Conservation (phyloP, 1,140 invertebrate species). For the Macrobrachium nipponense region DNA sequence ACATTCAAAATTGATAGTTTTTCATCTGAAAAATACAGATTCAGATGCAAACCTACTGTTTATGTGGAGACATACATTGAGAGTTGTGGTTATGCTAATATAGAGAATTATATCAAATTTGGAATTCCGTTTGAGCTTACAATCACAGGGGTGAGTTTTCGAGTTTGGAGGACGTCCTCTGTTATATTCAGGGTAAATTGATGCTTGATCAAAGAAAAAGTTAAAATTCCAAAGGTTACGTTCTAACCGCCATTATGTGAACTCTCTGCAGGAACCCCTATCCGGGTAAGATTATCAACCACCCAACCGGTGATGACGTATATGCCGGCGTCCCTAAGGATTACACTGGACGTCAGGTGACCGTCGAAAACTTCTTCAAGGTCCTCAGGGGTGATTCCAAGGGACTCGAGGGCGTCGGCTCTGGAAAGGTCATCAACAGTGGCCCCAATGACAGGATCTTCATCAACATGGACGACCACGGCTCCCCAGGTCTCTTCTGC, state of each 20-base stretch:
- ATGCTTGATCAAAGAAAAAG: no score
- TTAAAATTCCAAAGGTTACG: not conserved
- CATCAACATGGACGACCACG: slow-evolving; percentile 78
- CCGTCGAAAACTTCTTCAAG: slow-evolving; percentile 73
- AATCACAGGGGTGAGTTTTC: no score
- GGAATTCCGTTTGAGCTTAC: no score
- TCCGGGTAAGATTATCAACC: slow-evolving; percentile 74
- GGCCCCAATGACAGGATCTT: slow-evolving; percentile 75
- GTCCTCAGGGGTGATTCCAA: slow-evolving; percentile 72
- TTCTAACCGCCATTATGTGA: not conserved
- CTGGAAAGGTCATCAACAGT: slow-evolving; percentile 73
- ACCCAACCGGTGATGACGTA: slow-evolving; percentile 74
- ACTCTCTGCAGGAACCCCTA: slow-evolving; percentile 70
- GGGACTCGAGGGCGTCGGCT: slow-evolving; percentile 68
- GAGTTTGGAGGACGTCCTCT: not conserved
- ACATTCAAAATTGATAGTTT: no score
- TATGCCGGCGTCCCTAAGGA: slow-evolving; percentile 74
- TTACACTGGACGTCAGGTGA: slow-evolving; percentile 73
- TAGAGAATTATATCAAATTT: no score
- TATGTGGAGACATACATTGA: no score
- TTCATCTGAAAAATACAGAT: no score
- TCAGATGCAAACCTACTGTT: no score
- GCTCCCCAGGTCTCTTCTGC: slow-evolving; percentile 73
- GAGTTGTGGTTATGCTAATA: no score
- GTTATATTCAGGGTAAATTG: no score